These are phyloP conservation scores for Heliconius hortense DNA, from an alignment of 2,888 invertebrate species.

Conservation along the genomic window DNA sequence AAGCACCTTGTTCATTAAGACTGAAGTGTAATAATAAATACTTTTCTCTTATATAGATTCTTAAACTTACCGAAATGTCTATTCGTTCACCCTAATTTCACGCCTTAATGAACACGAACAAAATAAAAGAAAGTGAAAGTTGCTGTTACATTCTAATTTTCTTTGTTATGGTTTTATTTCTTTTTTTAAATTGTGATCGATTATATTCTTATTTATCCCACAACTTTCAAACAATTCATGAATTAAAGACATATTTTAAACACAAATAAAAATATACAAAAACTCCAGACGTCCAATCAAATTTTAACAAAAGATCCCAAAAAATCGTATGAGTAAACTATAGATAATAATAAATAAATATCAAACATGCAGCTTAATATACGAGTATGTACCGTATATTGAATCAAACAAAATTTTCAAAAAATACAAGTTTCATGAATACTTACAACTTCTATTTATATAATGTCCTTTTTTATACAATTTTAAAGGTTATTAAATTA, in stretches of 20 bases:
- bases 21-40: constrained; percentile 20
- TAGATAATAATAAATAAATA: background rate
- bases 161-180: background rate
- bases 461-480: too few species aligned
- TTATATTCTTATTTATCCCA: background rate
- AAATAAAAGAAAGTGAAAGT: constrained; percentile 61
- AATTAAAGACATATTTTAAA: background rate
- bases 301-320: too few species aligned
- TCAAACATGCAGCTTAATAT: background rate
- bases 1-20: constrained; percentile 9
- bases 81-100: constrained; percentile 58
- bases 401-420: background rate
- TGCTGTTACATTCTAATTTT: constrained; percentile 35
- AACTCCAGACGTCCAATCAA: too few species aligned
- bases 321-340: too few species aligned
- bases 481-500: too few species aligned
- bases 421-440: background rate
- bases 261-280: too few species aligned
- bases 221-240: background rate
- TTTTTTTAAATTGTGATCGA: background rate
- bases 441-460: too few species aligned
- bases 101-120: constrained; percentile 55
- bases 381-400: background rate
- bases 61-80: constrained; percentile 30
- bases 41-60: constrained; percentile 39